A percentile compares a stretch with the other conserved stretches of the same genome.
Evolutionary conservation across 2,797 vertebrate genomes (phyloP).

Genomic region (Mus spretus): DNA sequence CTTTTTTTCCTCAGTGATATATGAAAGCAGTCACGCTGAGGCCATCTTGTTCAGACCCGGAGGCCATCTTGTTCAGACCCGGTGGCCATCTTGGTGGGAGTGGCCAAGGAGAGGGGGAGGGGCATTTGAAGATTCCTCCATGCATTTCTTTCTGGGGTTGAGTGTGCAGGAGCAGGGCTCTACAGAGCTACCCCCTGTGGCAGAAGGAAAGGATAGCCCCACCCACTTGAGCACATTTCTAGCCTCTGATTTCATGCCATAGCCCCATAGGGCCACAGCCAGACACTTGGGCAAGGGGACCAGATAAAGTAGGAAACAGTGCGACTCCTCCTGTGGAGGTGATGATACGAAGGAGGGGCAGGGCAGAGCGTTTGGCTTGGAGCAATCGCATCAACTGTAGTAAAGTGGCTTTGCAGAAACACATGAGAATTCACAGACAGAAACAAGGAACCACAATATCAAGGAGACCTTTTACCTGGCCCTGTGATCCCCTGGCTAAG

Average conservation of each 20-base stretch:
- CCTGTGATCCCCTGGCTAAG: constrained; percentile 27
- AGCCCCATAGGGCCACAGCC: not conserved
- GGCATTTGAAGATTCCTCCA: not conserved
- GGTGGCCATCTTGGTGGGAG: no score
- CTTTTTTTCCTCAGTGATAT: constrained; percentile 21
- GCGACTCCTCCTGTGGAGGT: not conserved
- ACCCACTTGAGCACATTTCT: not conserved
- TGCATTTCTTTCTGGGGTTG: not conserved
- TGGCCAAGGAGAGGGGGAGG: no score
- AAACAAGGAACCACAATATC: not conserved
- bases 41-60: not conserved
- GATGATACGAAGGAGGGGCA: not conserved
- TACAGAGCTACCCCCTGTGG: not conserved
- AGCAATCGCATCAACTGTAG: not conserved
- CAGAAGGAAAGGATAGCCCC: not conserved
- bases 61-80: not conserved
- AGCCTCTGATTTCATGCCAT: not conserved
- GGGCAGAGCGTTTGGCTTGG: not conserved
- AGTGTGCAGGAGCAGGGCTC: not conserved
- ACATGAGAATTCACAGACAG: not conserved
- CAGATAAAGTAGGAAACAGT: not conserved
- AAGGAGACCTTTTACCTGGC: not conserved
- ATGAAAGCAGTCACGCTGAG: not conserved
- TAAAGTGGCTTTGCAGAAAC: not conserved
- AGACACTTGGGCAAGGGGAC: not conserved